These are phyloP conservation scores for Maniola jurtina DNA, from an alignment of 1,140 invertebrate genomes.

Conservation along the genomic window DNA sequence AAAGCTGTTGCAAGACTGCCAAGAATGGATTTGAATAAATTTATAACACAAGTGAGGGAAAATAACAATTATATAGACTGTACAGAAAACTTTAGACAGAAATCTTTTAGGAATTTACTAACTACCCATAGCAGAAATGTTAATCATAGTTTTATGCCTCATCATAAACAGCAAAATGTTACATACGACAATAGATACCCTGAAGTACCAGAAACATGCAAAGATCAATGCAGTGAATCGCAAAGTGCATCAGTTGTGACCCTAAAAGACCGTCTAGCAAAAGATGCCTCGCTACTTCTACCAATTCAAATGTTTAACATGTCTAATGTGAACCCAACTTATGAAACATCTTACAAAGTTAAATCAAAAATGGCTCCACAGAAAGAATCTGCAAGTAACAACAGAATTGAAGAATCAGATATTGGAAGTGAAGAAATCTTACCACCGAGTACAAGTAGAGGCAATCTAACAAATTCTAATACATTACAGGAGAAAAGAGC, in stretches of 20 bases:
- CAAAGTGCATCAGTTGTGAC: conserved; percentile 24
- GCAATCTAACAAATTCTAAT: conserved; percentile 19
- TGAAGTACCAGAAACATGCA: not conserved
- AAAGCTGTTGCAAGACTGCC: conserved; percentile 25
- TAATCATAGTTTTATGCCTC: not conserved
- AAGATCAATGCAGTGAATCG: not conserved
- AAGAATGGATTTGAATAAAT: conserved; percentile 36
- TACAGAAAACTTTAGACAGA: conserved; percentile 46
- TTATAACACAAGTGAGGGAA: conserved; percentile 39
- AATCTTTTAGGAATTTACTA: conserved; percentile 40
- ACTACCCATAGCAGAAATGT: not conserved
- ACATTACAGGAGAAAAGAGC: conserved; percentile 38
- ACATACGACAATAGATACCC: not conserved
- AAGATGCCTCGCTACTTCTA: conserved; percentile 42
- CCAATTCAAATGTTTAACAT: conserved; percentile 63
- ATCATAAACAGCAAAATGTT: not conserved
- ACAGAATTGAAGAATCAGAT: conserved; percentile 26
- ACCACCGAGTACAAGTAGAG: conserved; percentile 33
- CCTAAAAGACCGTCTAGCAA: conserved; percentile 54
- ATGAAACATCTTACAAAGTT: conserved; percentile 19
- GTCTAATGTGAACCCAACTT: conserved; percentile 17
- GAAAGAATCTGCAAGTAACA: not conserved
- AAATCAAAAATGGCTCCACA: conserved; percentile 11
- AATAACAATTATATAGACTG: conserved; percentile 43
- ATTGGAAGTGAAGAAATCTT: conserved; percentile 51